These are phyloP conservation scores for Luehdorfia chinensis DNA, from an alignment of 1,140 invertebrate genomes.

Conservation along the genomic window DNA sequence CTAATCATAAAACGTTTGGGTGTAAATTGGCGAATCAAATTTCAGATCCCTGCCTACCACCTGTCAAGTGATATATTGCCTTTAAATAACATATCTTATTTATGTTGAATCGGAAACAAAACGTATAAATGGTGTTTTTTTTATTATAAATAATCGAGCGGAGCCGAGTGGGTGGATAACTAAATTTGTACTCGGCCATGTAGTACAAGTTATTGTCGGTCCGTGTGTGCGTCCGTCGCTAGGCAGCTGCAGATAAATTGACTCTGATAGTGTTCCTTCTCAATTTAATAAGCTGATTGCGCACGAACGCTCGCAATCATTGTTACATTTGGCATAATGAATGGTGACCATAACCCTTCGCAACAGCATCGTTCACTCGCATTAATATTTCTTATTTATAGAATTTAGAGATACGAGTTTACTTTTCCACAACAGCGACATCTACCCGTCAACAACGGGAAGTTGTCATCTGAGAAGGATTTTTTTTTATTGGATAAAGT, in stretches of 20 bases:
- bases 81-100: constrained; percentile 77
- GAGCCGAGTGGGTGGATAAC: constrained; percentile 60
- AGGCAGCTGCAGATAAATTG: constrained; percentile 58
- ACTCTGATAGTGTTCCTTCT: constrained; percentile 47
- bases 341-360: neutral
- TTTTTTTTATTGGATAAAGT: too few relatives aligned
- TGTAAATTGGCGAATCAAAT: constrained; percentile 27
- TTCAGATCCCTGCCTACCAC: constrained; percentile 54
- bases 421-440: too few relatives aligned
- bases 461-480: too few relatives aligned
- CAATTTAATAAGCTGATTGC: constrained; percentile 40
- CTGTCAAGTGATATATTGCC: constrained; percentile 75
- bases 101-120: constrained; percentile 74
- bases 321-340: constrained; percentile 2
- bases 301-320: constrained; percentile 19
- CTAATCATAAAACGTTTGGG: constrained; percentile 26
- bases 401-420: too few relatives aligned
- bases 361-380: too few relatives aligned
- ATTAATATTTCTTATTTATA: too few relatives aligned
- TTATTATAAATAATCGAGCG: constrained; percentile 69
- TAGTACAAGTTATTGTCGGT: constrained; percentile 57
- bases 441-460: too few relatives aligned
- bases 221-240: constrained; percentile 27
- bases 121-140: constrained; percentile 57
- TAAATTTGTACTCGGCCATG: constrained; percentile 67